Percentiles rank a stretch among this genome's conserved stretches.
These are phyloP conservation scores for Tragelaphus strepsiceros DNA, from an alignment of 2,113 vertebrate species.

Conservation along the genomic window DNA sequence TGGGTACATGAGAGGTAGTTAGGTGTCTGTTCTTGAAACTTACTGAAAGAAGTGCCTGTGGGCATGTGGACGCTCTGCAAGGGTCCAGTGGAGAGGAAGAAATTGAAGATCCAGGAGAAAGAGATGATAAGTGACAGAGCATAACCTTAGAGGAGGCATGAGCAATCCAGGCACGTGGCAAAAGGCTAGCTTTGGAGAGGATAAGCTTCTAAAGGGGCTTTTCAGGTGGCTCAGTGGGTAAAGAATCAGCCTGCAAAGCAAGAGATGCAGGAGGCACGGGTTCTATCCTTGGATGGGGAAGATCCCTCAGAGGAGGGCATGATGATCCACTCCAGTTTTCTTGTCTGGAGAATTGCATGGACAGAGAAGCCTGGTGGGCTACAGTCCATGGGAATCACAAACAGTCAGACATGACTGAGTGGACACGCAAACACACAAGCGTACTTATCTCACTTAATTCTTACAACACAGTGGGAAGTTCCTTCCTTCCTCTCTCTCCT, in stretches of 20 bases:
- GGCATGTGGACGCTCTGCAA: neutral
- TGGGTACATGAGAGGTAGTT: neutral
- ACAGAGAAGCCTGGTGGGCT: neutral
- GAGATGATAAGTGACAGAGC: neutral
- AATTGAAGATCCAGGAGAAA: neutral
- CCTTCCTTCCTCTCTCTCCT: neutral
- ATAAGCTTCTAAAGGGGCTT: neutral
- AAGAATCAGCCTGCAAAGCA: neutral
- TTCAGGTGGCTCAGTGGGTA: neutral
- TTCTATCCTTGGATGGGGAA: neutral
- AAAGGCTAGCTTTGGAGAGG: neutral
- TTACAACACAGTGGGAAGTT: neutral
- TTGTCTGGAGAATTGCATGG: neutral
- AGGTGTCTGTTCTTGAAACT: neutral
- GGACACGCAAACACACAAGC: neutral
- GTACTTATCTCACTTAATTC: neutral
- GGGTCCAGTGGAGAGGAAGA: neutral
- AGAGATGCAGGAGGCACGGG: rapidly evolving
- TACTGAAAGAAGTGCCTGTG: neutral
- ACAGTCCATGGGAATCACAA: neutral
- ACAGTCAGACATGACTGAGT: neutral
- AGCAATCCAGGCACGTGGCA: neutral
- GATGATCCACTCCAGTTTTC: neutral
- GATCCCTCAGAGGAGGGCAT: neutral
- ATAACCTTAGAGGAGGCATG: neutral